Evolutionary conservation across 2,113 vertebrate genomes (phyloP).

Genomic region (Sinocyclocheilus anshuiensis): DNA sequence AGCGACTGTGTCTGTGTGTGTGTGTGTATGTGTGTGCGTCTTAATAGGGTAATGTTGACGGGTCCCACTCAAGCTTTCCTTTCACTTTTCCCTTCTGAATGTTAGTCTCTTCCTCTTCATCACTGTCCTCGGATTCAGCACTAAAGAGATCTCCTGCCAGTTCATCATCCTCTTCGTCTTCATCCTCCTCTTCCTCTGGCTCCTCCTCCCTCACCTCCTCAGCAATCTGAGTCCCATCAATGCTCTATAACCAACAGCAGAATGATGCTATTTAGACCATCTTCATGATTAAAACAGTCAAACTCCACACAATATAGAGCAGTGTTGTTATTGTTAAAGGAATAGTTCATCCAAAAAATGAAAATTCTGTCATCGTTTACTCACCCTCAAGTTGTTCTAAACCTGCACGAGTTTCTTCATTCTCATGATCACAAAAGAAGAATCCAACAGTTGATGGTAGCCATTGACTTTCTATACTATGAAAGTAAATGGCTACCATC

Average conservation of each 20-base stretch:
- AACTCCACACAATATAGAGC: neutral
- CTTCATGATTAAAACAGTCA: neutral
- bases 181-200: constrained; percentile 72
- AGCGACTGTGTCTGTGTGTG: constrained; percentile 44
- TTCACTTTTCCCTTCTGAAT: constrained; percentile 75
- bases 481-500: too few relatives aligned
- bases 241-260: constrained; percentile 71
- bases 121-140: constrained; percentile 87
- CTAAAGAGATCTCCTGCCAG: constrained; percentile 84
- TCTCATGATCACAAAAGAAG: too few relatives aligned
- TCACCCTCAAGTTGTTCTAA: too few relatives aligned
- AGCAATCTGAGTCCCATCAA: constrained; percentile 69
- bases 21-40: constrained; percentile 44
- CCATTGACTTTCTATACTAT: too few relatives aligned
- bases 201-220: constrained; percentile 56
- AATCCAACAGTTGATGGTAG: too few relatives aligned
- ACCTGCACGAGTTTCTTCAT: too few relatives aligned
- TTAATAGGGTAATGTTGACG: constrained; percentile 86
- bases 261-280: neutral
- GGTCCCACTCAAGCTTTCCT: constrained; percentile 88
- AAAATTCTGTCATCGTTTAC: too few relatives aligned
- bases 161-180: constrained; percentile 81
- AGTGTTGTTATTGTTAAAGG: neutral
- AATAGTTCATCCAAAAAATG: too few relatives aligned
- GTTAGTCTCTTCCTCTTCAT: constrained; percentile 77